These are phyloP conservation scores for Pangasius krempfi DNA, from an alignment of 2,797 vertebrate genomes.

Conservation along the genomic window DNA sequence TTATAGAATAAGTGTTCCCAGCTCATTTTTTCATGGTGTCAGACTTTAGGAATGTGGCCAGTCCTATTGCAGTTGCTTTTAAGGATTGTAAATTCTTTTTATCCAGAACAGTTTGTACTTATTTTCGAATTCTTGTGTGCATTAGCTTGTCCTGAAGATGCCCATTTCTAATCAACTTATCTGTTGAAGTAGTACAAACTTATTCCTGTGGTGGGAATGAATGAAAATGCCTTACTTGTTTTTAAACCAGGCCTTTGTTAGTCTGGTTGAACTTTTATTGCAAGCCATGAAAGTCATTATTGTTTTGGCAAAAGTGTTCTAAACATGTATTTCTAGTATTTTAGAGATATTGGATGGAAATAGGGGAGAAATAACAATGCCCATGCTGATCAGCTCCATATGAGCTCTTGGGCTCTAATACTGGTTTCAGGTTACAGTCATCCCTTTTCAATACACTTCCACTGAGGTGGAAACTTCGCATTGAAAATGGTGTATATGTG, in stretches of 20 bases:
- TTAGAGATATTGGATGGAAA: slow-evolving; percentile 58
- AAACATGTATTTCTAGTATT: slow-evolving; percentile 57
- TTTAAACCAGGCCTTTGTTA: slow-evolving; percentile 54
- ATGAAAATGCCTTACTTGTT: not conserved
- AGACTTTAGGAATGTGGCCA: slow-evolving; percentile 44
- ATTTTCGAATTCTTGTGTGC: not conserved
- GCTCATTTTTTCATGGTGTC: slow-evolving; percentile 43
- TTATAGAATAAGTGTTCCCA: slow-evolving; percentile 13
- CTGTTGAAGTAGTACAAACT: slow-evolving; percentile 20
- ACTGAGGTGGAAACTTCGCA: slow-evolving; percentile 50
- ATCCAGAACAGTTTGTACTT: slow-evolving; percentile 12
- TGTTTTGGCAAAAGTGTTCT: slow-evolving; percentile 63
- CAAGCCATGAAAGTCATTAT: slow-evolving; percentile 64
- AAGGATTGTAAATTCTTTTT: not conserved
- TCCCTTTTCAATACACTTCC: slow-evolving; percentile 61
- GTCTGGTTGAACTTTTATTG: slow-evolving; percentile 51
- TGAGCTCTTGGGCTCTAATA: slow-evolving; percentile 67
- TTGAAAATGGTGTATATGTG: slow-evolving; percentile 45
- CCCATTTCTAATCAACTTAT: not conserved
- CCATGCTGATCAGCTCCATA: slow-evolving; percentile 72
- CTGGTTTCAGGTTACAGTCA: slow-evolving; percentile 68
- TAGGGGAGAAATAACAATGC: slow-evolving; percentile 63
- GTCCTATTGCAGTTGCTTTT: slow-evolving; percentile 26
- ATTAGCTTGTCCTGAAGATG: slow-evolving; percentile 5
- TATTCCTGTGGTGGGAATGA: slow-evolving; percentile 27